phyloP scores from a whole-genome alignment of 2,797 vertebrate species.

The Hypotaenidia philippensis region DNA sequence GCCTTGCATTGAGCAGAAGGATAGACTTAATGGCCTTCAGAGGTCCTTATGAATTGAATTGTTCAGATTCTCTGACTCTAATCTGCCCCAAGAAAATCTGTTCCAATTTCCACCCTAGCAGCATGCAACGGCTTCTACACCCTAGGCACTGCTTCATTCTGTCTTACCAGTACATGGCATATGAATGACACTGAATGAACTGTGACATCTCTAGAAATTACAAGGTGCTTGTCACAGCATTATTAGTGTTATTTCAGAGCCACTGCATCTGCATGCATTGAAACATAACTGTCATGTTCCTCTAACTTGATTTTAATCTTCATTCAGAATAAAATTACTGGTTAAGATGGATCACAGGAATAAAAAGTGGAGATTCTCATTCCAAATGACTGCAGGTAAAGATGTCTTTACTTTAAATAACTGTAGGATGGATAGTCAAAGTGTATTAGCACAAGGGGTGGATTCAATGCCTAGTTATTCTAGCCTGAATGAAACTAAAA shows the following conservation, averaged over 20 bases:
- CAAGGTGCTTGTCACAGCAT: neutral
- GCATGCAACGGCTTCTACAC: neutral
- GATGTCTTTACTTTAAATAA: neutral
- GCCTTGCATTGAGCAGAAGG: neutral
- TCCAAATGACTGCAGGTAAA: neutral
- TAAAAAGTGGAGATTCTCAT: neutral
- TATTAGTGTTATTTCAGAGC: conserved; percentile 20
- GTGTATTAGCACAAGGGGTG: rapidly evolving
- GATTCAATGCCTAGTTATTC: neutral
- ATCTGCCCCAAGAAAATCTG: neutral
- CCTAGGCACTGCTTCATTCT: neutral
- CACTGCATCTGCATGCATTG: neutral
- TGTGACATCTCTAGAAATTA: neutral
- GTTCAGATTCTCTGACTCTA: neutral
- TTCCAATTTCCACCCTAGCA: neutral
- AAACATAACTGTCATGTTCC: neutral
- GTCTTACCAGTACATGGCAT: neutral
- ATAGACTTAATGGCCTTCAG: neutral
- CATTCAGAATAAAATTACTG: neutral
- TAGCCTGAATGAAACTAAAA: neutral
- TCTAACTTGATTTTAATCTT: neutral
- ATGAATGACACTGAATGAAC: neutral
- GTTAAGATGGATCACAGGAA: neutral
- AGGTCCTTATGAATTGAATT: neutral
- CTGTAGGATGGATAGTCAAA: neutral